Base-by-base conservation (phyloP, 2,113 vertebrate species). In the Megaceryle torquata region DNA sequence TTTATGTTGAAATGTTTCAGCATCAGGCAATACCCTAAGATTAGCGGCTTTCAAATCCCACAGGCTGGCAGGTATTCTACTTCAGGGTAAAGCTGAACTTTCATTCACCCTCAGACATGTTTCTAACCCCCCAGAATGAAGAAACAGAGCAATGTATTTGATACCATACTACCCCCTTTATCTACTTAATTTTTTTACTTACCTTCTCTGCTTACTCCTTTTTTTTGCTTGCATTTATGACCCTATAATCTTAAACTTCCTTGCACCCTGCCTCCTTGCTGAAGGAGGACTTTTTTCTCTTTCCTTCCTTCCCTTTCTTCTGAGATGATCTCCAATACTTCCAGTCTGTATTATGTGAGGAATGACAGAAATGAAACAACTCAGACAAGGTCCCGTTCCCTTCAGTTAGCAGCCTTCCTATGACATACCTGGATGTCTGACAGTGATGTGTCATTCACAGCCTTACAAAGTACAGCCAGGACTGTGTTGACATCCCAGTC, bases 151-250 rank as follows among this genome's bases (percentile, higher is more conserved):
- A n/a, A 24, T 1, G 8, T 35, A 7, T 76, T 76, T 51, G 6
- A 53, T 78, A 18, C 31, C 61, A 2, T 61, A 10, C 11, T 21
- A 37, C 0, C 0, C 9, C 1, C 1, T 37, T 65, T 77, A 85
- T 26, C 26, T 48, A 21, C 9, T 56, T 51, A 5, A 24, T 78
- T 83, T 46, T 95, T 64, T 57, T 61, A 9, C 26, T 60, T 70
- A 13, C 15, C 28, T 90, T 78, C 41, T 51, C 14, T 28, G 11
- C 26, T 80, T 48, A 31, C 28, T 69, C 4, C 7, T 41, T 46
- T 71, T 71, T 88, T 85, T 35, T 37, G 21, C 5, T 46, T 59
- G 8, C 41, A 9, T n/a, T 61, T n/a, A 28, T 43, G 35, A n/a
- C 24, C 22, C 37, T 69, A 19, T 15, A 63, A 64, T 35, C 28